Base-by-base conservation (phyloP, 2,797 vertebrate species). In the Acanthornis magna region DNA sequence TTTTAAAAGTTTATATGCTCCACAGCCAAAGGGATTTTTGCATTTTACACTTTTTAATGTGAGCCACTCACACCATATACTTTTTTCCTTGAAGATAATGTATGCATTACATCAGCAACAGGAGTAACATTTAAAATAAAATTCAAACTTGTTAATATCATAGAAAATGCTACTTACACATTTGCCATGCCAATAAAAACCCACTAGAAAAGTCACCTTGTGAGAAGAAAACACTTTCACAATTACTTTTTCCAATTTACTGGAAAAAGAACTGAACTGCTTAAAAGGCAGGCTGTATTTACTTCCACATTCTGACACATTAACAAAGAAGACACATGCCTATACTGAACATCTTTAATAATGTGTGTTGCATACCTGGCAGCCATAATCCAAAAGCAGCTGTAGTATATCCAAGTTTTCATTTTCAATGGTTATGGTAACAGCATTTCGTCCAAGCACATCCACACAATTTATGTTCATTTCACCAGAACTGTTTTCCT, bases 391-490 rank as follows among this genome's bases (percentile, higher is more conserved):
- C 96, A 99, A 97, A 70, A 99, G 99, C 67, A 99, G 98, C 97
- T 99, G 98, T 30, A 99, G 97, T 92, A 99, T 99, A 96, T 99
- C 99, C 93, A 99, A 97, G 93, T 99, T 99, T 97, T 99, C 99
- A 45, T 99, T 99, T 97, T 99, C 99, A 95, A 99, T 99, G 54
- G 99, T 95, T 97, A 99, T 99, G 90, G 99, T 99, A 96, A 99
- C 97, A 34, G 99, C 99, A 88, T 99, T 99, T 76, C 99, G 98
- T 77, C 99, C 99, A 95, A 99, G 98, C 88, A 99, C 99, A 95
- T 99, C 99, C 80, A 99, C 98, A 62, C 98, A 99, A 98, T 99
- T 99, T 96, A 99, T 98, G 97, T 99, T 99, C 97, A 99, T 98
- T 97, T 99, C 99, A 17, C 98, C 99, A 1, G 98, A 98, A 63